Evolutionary conservation across 2,113 vertebrate genomes (phyloP), one percentile per base, ranked within the genome.

Genomic region (Hystrix cristata): DNA sequence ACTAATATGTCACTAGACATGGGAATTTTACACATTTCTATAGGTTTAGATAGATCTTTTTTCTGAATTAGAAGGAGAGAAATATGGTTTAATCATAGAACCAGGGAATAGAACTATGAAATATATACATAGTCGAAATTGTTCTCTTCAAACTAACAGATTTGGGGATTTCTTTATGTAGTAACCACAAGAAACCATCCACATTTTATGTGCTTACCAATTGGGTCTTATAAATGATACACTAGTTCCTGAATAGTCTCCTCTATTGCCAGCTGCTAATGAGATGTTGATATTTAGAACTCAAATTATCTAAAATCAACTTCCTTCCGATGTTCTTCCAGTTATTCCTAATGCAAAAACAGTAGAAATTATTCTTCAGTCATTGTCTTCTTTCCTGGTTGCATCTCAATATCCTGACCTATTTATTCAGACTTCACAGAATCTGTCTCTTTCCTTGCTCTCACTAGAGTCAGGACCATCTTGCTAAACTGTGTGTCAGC

Each of bases 51-150:
- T 51, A 14, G 51, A 78, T 51, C 1, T 16, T 3, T 64, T 84
- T 76, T 43, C 23, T 90, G 29, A 83, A 67, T 86, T 90, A 91
- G 57, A 78, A 34, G 23, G 15, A 92, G 29, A 81, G 57, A 93
- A 88, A 71, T 48, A 29, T 12, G 29, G 12, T 43, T 90, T 82
- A 95, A 76, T 85, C 80, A 94, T 18, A 85, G 60, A 51, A 85
- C 3, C 16, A 76, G 18, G 12, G 76, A 34, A 7, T 2, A 76
- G 38, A 94, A 91, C 29, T 81, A 51, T 55, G 34, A 91, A 93
- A 71, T 46, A 59, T 1, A 57, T 5, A 74, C 18, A 64, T 34
- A 81, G 16, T 1, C 1, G 21, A 60, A 93, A 74, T 43, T 38
- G 81, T 46, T 96, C 31, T 48, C 18, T 76, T 86, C 57, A 18